These are phyloP conservation scores for Bruchidius siliquastri DNA, from an alignment of 2,888 invertebrate genomes.

Conservation along the genomic window DNA sequence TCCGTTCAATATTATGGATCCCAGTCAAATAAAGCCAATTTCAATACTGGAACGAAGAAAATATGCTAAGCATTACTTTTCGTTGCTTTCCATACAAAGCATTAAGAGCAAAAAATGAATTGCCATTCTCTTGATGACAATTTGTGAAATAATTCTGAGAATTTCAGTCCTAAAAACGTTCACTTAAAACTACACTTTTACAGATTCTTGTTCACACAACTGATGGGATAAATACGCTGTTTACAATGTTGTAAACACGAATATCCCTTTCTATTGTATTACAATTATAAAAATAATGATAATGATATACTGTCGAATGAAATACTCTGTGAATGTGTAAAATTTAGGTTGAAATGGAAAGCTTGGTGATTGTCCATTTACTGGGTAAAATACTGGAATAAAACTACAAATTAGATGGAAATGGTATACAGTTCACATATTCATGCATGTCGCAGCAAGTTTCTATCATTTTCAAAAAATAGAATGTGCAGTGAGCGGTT, in stretches of 20 bases:
- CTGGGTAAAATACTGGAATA: not conserved
- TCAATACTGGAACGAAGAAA: no score
- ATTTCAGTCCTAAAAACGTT: no score
- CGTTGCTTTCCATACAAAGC: no score
- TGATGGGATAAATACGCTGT: not conserved
- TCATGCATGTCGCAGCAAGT: not conserved
- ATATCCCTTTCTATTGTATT: not conserved
- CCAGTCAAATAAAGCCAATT: no score
- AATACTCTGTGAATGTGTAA: not conserved
- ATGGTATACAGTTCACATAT: not conserved
- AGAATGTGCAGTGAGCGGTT: no score
- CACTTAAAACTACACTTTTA: no score
- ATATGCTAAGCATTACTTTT: no score
- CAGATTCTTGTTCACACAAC: no score
- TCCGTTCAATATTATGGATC: no score
- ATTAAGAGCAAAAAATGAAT: no score
- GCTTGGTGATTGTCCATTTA: not conserved
- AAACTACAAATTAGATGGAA: not conserved
- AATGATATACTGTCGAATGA: not conserved
- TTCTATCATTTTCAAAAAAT: not conserved
- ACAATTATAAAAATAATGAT: not conserved
- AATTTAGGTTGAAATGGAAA: not conserved
- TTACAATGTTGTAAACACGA: not conserved
- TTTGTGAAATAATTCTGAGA: no score
- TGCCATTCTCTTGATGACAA: no score